Base-by-base conservation (phyloP, 2,797 vertebrate species). In the Protonibea diacanthus region DNA sequence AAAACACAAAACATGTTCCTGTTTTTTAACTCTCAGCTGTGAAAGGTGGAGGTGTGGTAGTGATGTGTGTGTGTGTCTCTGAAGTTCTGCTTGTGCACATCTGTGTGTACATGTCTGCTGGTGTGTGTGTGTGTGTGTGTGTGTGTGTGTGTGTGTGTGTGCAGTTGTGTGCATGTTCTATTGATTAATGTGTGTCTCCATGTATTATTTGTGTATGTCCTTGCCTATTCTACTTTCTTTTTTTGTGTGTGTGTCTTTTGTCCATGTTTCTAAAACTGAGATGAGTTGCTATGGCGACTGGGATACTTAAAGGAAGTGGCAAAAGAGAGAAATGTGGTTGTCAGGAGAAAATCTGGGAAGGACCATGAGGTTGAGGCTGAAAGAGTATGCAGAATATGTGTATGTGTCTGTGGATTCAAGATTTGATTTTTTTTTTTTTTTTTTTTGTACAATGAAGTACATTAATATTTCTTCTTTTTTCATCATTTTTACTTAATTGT, bases 251-350 rank as follows among this genome's bases (percentile, higher is more conserved):
- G 45, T 72, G 71, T 87, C 90, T 93, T 94, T 93, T 94, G 90
- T 93, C 68, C 83, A 71, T 76, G 73, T 83, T 87, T 92, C 74
- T 83, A 87, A 86, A 90, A 88, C 81, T 77, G 79, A 91, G 71
- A 90, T 55, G 80, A 84, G 95, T 95, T 95, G 90, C 94, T 91
- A 95, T 95, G 93, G 94, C 84, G 89, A 95, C 92, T 65, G 78
- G 80, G 82, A 91, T 91, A 87, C 86, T 92, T 85, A 85, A 90
- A 86, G 79, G 74, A 86, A 87, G 74, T 69, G 75, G 82, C 67
- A 87, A 87, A 90, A 87, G 63, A 83, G 81, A 88, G 69, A 91
- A 89, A 88, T 82, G 81, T 90, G 78, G 80, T 88, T 86, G 86
- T 90, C 82, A 82, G 82, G 88, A 90, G 81, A 90, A 76, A 76